Conservation (phyloP, 2,113 vertebrate genomes). For the Pseudorectes ferrugineus region DNA sequence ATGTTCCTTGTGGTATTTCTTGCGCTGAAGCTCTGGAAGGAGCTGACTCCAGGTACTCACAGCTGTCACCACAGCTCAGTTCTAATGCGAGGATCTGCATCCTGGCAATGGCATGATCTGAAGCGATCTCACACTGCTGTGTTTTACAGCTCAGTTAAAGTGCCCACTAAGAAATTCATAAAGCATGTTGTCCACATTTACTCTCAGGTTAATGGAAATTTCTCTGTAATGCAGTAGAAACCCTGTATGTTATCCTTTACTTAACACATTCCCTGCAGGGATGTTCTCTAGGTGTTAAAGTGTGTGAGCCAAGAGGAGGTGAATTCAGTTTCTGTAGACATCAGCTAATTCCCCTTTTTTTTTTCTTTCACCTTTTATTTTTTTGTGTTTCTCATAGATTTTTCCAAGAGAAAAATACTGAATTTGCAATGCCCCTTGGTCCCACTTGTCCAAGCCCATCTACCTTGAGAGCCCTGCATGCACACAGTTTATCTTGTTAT, state of each 20-base stretch:
- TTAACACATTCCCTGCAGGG: background rate
- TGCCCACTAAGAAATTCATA: background rate
- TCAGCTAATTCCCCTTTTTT: background rate
- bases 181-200: background rate
- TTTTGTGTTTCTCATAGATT: background rate
- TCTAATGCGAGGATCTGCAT: background rate
- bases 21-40: background rate
- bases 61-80: background rate
- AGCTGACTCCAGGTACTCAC: background rate
- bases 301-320: background rate
- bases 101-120: background rate
- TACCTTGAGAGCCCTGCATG: background rate
- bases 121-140: background rate
- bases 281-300: background rate
- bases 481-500: background rate
- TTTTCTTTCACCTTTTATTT: rapidly evolving
- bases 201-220: background rate
- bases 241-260: background rate
- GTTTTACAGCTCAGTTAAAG: background rate
- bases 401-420: background rate
- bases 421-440: background rate
- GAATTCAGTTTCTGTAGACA: background rate
- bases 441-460: background rate
- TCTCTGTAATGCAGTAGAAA: background rate
- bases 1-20: background rate